A percentile compares a stretch with the other conserved stretches of the same genome.
phyloP scores from a whole-genome alignment of 1,140 invertebrate genomes.

The Planococcus citri region DNA sequence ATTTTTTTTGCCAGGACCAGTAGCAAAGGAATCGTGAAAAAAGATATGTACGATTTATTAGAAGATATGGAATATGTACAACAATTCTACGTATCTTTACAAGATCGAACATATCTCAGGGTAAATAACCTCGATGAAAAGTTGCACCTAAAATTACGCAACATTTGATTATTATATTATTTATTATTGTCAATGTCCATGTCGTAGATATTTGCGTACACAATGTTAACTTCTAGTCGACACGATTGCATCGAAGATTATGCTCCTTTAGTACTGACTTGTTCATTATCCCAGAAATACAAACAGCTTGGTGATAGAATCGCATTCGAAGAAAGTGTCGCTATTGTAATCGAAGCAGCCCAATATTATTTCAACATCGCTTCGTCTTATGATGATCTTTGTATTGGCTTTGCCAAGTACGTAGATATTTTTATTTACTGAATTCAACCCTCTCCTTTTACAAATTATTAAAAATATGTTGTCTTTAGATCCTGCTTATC shows the following conservation, averaged over 20 bases:
- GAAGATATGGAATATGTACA: background rate
- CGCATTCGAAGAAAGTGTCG: background rate
- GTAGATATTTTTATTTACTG: background rate
- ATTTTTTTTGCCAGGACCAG: background rate
- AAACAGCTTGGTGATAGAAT: background rate
- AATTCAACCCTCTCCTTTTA: background rate
- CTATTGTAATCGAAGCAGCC: background rate
- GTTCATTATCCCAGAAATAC: background rate
- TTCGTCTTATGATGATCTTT: background rate
- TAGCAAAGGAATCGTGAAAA: background rate
- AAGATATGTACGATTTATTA: background rate
- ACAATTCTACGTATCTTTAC: background rate
- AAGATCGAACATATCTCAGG: background rate
- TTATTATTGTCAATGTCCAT: no score
- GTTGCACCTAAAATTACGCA: background rate
- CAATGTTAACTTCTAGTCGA: background rate
- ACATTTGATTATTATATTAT: no score
- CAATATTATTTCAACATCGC: constrained; percentile 6
- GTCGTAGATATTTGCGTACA: constrained; percentile 9
- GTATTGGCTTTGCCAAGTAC: background rate
- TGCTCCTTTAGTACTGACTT: background rate
- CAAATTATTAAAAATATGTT: background rate
- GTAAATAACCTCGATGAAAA: background rate
- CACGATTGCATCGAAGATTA: background rate
- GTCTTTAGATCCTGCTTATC: background rate